Percentiles rank a stretch among this genome's conserved stretches.
These are phyloP conservation scores for Syngnathus acus DNA, from an alignment of 2,797 vertebrate species.

Conservation along the genomic window DNA sequence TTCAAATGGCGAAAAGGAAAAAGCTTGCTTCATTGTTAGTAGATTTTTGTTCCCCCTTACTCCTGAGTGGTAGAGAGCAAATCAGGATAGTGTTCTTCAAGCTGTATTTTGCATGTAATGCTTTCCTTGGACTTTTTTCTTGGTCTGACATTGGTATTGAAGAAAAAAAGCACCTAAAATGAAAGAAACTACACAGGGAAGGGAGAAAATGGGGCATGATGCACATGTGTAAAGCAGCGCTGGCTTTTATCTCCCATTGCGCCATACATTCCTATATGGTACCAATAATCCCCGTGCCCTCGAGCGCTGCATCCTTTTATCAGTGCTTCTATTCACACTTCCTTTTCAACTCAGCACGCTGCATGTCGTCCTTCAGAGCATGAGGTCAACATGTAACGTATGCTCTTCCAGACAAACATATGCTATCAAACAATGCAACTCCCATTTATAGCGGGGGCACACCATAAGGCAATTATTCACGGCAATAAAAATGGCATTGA, in stretches of 20 bases:
- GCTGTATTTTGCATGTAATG: background rate
- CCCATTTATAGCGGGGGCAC: too few relatives aligned
- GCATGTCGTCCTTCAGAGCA: constrained; percentile 14
- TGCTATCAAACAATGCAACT: background rate
- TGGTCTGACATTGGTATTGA: background rate
- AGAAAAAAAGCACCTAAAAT: background rate
- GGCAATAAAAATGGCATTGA: too few relatives aligned
- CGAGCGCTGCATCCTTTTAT: constrained; percentile 14
- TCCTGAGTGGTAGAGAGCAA: constrained; percentile 10
- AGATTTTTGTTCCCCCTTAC: constrained; percentile 16
- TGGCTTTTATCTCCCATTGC: constrained; percentile 29
- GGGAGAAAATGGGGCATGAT: background rate
- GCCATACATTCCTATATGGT: constrained; percentile 16
- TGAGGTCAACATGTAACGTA: constrained; percentile 7
- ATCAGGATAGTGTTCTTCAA: background rate
- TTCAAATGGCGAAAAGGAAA: constrained; percentile 34
- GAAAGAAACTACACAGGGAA: background rate
- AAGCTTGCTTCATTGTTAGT: constrained; percentile 41
- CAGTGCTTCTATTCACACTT: constrained; percentile 34
- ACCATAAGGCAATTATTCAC: too few relatives aligned
- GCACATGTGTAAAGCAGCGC: constrained; percentile 7
- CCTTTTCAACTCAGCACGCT: background rate
- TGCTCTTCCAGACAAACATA: constrained; percentile 2
- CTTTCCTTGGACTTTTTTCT: background rate
- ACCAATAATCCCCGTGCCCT: constrained; percentile 21